Evolutionary conservation across 2,113 vertebrate genomes (phyloP).

Genomic region (Marcusenius ussheri): DNA sequence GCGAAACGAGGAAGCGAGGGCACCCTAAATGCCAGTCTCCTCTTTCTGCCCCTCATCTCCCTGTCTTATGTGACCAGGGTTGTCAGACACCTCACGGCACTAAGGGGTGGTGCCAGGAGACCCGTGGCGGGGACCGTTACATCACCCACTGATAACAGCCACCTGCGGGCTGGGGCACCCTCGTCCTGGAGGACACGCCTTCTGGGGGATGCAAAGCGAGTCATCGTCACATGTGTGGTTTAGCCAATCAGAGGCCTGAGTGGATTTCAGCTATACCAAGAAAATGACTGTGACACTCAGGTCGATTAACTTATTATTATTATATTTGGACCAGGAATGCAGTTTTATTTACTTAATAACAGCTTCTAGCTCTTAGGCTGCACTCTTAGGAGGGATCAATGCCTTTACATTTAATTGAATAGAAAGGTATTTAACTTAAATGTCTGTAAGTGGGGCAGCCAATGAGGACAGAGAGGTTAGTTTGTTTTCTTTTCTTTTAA

Average conservation of each 20-base stretch:
- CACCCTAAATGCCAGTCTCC: neutral
- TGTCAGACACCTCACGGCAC: neutral
- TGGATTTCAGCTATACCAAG: neutral
- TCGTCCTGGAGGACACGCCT: neutral
- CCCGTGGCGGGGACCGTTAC: neutral
- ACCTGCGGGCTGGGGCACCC: neutral
- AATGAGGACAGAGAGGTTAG: neutral
- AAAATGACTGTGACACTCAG: neutral
- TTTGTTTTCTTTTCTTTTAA: neutral
- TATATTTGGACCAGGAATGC: neutral
- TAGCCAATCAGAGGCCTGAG: neutral
- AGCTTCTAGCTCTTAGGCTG: neutral
- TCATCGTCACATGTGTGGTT: neutral
- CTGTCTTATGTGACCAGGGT: neutral
- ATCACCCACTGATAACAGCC: neutral
- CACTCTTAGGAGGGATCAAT: neutral
- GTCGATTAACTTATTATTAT: neutral
- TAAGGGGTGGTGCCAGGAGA: neutral
- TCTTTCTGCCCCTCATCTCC: neutral
- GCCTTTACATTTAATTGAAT: neutral
- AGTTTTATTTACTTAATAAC: neutral
- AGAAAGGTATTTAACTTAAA: neutral
- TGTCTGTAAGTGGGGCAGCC: neutral
- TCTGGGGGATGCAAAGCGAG: neutral
- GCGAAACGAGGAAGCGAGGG: neutral